phyloP scores from a whole-genome alignment of 2,797 vertebrate genomes.

The Potorous gilbertii region DNA sequence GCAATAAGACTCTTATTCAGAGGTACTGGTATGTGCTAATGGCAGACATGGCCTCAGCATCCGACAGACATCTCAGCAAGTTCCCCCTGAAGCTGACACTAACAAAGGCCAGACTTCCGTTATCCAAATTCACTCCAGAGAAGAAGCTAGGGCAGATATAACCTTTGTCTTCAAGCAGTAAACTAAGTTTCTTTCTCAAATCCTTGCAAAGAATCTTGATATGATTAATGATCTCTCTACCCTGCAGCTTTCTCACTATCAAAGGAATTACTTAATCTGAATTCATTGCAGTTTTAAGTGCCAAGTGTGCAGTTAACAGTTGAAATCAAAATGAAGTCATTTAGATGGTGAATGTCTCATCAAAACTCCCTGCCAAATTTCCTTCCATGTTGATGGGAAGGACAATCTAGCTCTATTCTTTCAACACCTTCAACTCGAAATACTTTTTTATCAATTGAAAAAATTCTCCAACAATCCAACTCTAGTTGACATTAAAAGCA shows the following conservation, averaged over 20 bases:
- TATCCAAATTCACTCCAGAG: slow-evolving; percentile 43
- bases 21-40: neutral
- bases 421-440: slow-evolving; percentile 57
- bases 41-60: slow-evolving; percentile 12
- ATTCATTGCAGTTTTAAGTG: slow-evolving; percentile 62
- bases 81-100: neutral
- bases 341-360: slow-evolving; percentile 60
- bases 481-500: slow-evolving; percentile 25
- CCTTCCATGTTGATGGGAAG: slow-evolving; percentile 30
- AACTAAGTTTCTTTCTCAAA: slow-evolving; percentile 51
- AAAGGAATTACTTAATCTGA: slow-evolving; percentile 72
- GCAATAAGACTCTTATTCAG: neutral
- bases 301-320: slow-evolving; percentile 68
- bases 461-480: neutral
- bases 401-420: slow-evolving; percentile 13
- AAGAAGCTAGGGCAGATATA: neutral
- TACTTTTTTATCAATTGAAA: slow-evolving; percentile 57
- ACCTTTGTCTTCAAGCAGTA: slow-evolving; percentile 37
- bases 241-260: slow-evolving; percentile 55
- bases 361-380: slow-evolving; percentile 66
- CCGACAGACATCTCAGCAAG: slow-evolving; percentile 25
- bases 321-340: slow-evolving; percentile 72
- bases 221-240: slow-evolving; percentile 51
- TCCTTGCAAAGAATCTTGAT: slow-evolving; percentile 48
- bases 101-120: neutral